Evolutionary conservation across 2,797 vertebrate species (phyloP), one percentile per base, ranked within the genome.

Genomic region (Myiotriccus ornatus): DNA sequence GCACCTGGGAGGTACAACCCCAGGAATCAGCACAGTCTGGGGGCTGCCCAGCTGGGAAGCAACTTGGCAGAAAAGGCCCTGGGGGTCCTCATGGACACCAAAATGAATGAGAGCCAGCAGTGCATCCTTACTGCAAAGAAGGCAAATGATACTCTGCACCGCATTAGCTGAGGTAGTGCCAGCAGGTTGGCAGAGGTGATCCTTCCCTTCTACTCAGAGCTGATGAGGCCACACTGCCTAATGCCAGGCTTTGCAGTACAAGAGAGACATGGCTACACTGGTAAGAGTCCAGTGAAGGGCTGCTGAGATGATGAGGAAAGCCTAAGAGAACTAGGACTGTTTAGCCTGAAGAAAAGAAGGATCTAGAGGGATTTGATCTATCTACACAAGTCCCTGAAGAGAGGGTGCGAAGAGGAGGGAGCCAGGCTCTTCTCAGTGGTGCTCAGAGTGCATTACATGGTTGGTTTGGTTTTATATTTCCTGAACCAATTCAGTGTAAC

Each of bases 21-120:
- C 9, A 62, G 59, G 25, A 12, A 60, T 18, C 57, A 60, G 25
- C 57, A 60, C 12, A 28, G 25, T 13, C 37, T 60, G 34, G 56
- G 34, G 23, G 23, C 34, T 35, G n/a, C 34, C 56, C 24, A 57
- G 23, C 23, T 57, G 18, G 25, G 35, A 60, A 39, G 57, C 27
- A 60, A 8, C 6, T 56, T 34, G n/a, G n/a, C 21, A 34, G 55
- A 34, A 56, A 7, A 34, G 21, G 55, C 21, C 21, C 23, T 56
- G 55, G 14, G 18, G 25, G 57, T 60, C 25, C 18, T 39, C 13
- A 19, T 27, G 35, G 19, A 30, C 8, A 39, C 27, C 37, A 41
- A 30, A 14, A 14, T 28, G 7, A 62, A 20, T 39, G 14, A 8
- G 27, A 62, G 27, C 27, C 3, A 2, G 32, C 7, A 0, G 3